These are phyloP conservation scores for Chaetura pelagica DNA, from an alignment of 2,113 vertebrate species.

Conservation along the genomic window DNA sequence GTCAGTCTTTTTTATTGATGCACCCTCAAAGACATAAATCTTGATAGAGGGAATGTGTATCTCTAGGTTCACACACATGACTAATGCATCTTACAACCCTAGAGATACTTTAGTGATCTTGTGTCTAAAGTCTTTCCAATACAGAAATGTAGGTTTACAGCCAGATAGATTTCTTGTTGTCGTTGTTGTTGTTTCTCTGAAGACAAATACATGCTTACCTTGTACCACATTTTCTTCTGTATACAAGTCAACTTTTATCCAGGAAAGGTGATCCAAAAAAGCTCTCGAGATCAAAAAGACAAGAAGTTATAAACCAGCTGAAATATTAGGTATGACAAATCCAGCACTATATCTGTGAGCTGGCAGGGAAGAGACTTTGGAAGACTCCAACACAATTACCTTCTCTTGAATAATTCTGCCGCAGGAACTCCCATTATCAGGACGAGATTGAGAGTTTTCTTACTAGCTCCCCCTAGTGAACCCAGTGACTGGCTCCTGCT, in stretches of 20 bases:
- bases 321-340: neutral
- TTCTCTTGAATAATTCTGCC: neutral
- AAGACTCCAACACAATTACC: neutral
- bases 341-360: neutral
- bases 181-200: neutral
- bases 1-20: neutral
- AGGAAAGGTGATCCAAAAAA: neutral
- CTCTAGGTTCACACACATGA: accelerated
- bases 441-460: neutral
- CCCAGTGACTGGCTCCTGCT: neutral
- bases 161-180: neutral
- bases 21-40: neutral
- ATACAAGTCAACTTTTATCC: neutral
- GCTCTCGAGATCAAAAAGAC: neutral
- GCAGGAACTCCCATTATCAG: neutral
- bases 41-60: neutral
- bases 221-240: neutral
- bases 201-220: neutral
- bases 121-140: neutral
- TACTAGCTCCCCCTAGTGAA: conserved; percentile 70
- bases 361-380: neutral
- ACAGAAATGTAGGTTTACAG: neutral
- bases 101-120: neutral
- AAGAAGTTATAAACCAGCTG: neutral
- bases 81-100: accelerated